Conservation (phyloP, 2,888 invertebrate genomes). For the Dryadula phaetusa region DNA sequence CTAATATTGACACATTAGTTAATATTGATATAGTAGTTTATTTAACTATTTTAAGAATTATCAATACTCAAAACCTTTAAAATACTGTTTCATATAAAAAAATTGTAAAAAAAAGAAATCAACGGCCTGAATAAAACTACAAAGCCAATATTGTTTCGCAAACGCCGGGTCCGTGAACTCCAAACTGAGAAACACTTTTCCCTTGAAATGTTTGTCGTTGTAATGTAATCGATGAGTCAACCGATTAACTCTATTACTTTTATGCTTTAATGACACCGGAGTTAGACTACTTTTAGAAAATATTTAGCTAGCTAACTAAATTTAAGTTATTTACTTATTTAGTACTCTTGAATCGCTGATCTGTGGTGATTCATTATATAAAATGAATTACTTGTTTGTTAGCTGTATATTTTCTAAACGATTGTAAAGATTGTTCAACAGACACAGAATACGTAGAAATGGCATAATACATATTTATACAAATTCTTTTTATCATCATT, state of each 20-base stretch:
- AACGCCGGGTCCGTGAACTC: constrained; percentile 30
- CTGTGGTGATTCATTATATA: neutral
- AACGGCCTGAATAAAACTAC: neutral
- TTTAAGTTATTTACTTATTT: constrained; percentile 9
- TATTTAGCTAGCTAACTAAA: neutral
- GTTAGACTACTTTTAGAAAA: neutral
- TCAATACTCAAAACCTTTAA: too few relatives aligned
- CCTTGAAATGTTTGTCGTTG: constrained; percentile 13
- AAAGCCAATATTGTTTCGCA: constrained; percentile 18
- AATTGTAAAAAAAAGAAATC: too few relatives aligned
- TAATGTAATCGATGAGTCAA: constrained; percentile 44
- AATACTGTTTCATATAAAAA: too few relatives aligned
- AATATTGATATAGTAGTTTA: too few relatives aligned
- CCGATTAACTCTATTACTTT: constrained; percentile 10
- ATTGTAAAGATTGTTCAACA: too few relatives aligned
- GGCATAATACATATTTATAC: too few relatives aligned
- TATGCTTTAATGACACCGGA: constrained; percentile 11
- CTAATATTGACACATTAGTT: too few relatives aligned
- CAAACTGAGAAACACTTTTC: constrained; percentile 22
- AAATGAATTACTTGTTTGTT: neutral
- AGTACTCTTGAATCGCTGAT: neutral
- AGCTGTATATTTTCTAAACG: neutral
- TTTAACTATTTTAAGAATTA: too few relatives aligned
- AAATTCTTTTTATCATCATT: too few relatives aligned
- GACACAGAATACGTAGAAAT: too few relatives aligned